Percentiles rank a stretch among this genome's conserved stretches.
These are phyloP conservation scores for Rhincodon typus DNA, from an alignment of 2,797 vertebrate genomes.

Conservation along the genomic window DNA sequence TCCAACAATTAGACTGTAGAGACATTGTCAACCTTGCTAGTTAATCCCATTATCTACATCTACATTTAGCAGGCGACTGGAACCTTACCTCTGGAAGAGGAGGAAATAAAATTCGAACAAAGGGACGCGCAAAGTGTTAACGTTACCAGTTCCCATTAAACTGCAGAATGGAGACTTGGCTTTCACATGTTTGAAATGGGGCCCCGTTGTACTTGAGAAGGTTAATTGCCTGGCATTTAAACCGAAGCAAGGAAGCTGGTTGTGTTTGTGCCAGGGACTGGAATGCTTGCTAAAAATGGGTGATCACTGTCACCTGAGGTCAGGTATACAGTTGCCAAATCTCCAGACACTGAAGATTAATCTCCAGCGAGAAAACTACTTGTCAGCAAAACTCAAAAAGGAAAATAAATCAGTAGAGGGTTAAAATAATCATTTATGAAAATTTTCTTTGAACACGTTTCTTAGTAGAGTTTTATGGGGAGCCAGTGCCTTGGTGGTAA, in stretches of 20 bases:
- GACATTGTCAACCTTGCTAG: not conserved
- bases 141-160: not conserved
- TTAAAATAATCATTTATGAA: not conserved
- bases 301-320: not conserved
- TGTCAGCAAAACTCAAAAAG: not conserved
- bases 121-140: not conserved
- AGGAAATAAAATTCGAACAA: not conserved
- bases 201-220: not conserved
- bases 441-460: no score
- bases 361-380: not conserved
- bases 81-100: not conserved
- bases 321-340: not conserved
- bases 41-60: not conserved
- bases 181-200: not conserved
- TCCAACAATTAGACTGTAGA: not conserved
- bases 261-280: not conserved
- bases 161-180: not conserved
- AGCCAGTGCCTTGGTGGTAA: no score
- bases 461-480: no score
- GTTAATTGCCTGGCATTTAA: constrained; percentile 24
- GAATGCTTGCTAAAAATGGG: not conserved
- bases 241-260: not conserved
- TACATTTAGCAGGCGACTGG: not conserved
- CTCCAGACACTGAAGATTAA: not conserved
- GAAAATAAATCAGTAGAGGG: not conserved